Conservation (phyloP, 2,113 vertebrate genomes). For the Furnarius figulus region DNA sequence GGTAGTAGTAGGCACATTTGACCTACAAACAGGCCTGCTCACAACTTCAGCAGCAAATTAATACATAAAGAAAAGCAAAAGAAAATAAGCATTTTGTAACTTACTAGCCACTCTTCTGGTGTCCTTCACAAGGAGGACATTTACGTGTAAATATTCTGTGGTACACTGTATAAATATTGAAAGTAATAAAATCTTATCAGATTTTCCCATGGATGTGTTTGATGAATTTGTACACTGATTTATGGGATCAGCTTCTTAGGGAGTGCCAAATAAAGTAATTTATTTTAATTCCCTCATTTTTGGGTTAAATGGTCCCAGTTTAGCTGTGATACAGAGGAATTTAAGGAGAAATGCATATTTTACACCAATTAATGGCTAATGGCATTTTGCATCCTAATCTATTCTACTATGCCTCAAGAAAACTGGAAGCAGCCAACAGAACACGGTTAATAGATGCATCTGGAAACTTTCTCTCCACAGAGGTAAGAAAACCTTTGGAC, state of each 20-base stretch:
- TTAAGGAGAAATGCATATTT: neutral
- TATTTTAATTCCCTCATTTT: neutral
- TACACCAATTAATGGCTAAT: neutral
- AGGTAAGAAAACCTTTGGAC: neutral
- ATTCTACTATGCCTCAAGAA: neutral
- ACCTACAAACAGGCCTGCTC: neutral
- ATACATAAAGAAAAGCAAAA: neutral
- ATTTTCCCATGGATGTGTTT: neutral
- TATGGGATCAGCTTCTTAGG: neutral
- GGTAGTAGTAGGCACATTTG: neutral
- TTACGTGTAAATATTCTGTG: neutral
- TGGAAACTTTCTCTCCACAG: neutral
- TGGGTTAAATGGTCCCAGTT: neutral
- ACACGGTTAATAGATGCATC: neutral
- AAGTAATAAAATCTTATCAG: neutral
- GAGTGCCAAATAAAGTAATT: neutral
- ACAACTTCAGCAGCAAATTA: neutral
- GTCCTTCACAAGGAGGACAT: neutral
- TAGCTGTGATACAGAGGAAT: neutral
- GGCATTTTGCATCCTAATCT: neutral
- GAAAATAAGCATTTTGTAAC: neutral
- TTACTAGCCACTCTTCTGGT: neutral
- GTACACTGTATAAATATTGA: neutral
- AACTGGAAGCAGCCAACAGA: neutral
- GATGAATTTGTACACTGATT: neutral